A percentile compares a stretch with the other conserved stretches of the same genome.
Evolutionary conservation across 2,888 invertebrate species (phyloP).

Genomic region (Cephus nigrinus): DNA sequence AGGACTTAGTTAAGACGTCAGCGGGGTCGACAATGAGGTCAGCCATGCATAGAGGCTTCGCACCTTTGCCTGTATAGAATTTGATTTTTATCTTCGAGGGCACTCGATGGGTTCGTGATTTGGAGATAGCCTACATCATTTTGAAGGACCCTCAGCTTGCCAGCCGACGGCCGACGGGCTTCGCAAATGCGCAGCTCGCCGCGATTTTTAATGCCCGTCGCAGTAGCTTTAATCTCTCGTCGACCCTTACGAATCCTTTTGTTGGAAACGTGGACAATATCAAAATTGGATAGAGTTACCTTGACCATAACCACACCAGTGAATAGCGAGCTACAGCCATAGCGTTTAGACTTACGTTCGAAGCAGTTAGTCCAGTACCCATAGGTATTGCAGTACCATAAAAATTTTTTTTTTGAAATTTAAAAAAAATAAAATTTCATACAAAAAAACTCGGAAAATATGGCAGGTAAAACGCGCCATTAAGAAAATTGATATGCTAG

Average conservation of each 20-base stretch:
- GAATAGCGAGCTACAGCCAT: background rate
- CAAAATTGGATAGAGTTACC: background rate
- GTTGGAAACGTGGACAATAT: background rate
- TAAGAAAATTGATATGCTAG: background rate
- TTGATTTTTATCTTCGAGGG: conserved; percentile 65
- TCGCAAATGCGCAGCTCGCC: conserved; percentile 21
- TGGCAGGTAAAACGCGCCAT: background rate
- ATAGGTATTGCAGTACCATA: background rate
- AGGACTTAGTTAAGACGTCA: conserved; percentile 64
- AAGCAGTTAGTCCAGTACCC: background rate
- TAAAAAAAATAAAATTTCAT: too few species aligned
- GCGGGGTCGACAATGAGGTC: conserved; percentile 58
- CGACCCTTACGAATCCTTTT: background rate
- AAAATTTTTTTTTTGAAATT: too few species aligned
- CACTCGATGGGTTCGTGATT: conserved; percentile 63
- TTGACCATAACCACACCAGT: background rate
- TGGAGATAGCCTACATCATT: conserved; percentile 55
- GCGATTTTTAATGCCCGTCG: conserved; percentile 16
- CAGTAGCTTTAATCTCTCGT: background rate
- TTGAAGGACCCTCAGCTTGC: conserved; percentile 53
- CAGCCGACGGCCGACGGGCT: conserved; percentile 43
- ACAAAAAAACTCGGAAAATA: background rate
- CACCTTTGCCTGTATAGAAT: conserved; percentile 59
- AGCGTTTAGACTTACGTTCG: rapidly evolving
- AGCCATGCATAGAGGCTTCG: conserved; percentile 63